Percentiles rank a stretch among this genome's conserved stretches.
These are phyloP conservation scores for Physella acuta DNA, from an alignment of 1,140 invertebrate species.

Conservation along the genomic window DNA sequence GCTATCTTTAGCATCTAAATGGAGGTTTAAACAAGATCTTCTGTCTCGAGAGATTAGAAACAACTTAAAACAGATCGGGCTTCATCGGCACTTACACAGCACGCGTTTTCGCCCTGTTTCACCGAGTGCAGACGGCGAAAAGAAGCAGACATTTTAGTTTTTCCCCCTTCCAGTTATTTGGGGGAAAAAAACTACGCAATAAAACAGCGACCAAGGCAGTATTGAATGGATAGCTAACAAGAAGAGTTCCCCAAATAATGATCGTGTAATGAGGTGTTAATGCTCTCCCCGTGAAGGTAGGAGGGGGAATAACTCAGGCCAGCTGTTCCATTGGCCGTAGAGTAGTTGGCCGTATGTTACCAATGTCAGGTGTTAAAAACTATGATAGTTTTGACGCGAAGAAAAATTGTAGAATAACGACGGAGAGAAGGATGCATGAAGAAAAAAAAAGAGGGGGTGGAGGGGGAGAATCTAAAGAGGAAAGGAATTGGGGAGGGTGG, in stretches of 20 bases:
- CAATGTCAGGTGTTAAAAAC: conserved; percentile 1
- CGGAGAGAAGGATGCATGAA: background rate
- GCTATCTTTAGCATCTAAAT: too few species aligned
- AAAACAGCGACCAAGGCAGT: too few species aligned
- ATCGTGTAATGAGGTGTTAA: conserved; percentile 2
- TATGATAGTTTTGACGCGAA: background rate
- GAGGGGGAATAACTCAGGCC: background rate
- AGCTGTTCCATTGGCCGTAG: background rate
- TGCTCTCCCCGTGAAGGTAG: background rate
- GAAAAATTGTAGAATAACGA: background rate
- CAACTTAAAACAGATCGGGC: too few species aligned
- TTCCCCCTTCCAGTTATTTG: too few species aligned
- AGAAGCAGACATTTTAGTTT: too few species aligned
- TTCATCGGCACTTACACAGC: too few species aligned
- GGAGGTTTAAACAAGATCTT: too few species aligned
- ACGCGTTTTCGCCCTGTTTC: too few species aligned
- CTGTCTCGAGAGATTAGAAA: too few species aligned
- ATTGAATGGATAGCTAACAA: too few species aligned
- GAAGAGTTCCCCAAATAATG: background rate
- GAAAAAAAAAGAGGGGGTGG: background rate
- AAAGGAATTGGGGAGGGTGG: background rate
- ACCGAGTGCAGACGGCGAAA: too few species aligned
- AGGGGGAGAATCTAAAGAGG: background rate
- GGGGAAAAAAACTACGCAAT: too few species aligned
- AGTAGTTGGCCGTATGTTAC: background rate